A percentile compares a stretch with the other conserved stretches of the same genome.
These are phyloP conservation scores for Solenopsis invicta DNA, from an alignment of 1,140 invertebrate species.

Conservation along the genomic window DNA sequence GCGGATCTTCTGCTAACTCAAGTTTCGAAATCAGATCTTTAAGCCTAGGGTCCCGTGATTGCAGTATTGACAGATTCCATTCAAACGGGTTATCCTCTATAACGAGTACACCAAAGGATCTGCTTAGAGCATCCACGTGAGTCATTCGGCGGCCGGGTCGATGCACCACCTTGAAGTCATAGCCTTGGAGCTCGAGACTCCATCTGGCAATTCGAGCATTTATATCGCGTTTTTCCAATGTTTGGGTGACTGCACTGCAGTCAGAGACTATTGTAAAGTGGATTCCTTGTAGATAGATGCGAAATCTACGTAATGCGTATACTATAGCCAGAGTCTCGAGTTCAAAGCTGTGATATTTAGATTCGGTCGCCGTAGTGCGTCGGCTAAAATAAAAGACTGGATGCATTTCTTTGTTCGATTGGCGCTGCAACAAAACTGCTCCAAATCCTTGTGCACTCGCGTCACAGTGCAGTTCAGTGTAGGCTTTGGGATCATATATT, in stretches of 20 bases:
- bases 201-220: neutral
- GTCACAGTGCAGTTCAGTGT: neutral
- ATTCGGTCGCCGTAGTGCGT: neutral
- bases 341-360: neutral
- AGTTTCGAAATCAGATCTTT: neutral
- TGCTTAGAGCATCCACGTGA: neutral
- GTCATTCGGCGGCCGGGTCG: neutral
- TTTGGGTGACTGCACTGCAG: neutral
- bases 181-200: neutral
- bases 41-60: neutral
- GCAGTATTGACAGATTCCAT: neutral
- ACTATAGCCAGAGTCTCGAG: neutral
- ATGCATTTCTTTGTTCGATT: neutral
- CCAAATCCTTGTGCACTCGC: neutral
- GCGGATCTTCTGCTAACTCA: neutral
- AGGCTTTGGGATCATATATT: neutral
- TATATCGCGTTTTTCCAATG: neutral
- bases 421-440: neutral
- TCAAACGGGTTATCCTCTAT: neutral
- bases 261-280: neutral
- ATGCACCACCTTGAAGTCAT: neutral
- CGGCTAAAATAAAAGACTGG: neutral
- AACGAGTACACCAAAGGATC: neutral
- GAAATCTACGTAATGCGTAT: neutral
- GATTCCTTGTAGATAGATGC: neutral